Conservation (phyloP, 2,888 invertebrate species). For the Theristus sp. region DNA sequence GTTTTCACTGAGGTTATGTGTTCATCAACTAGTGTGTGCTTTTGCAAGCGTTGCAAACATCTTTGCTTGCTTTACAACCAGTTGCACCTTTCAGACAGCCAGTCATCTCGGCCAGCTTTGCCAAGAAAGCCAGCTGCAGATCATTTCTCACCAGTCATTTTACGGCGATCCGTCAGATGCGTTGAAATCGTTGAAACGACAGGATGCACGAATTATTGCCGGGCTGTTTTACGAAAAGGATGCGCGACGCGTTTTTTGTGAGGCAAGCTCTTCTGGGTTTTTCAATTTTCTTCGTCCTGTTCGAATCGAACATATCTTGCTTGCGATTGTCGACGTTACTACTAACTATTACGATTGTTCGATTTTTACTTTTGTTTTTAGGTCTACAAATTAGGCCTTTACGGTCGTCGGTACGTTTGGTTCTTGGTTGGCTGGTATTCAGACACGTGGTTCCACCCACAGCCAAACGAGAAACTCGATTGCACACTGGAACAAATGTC, state of each 20-base stretch:
- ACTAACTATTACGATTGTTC: no score
- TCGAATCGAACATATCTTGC: no score
- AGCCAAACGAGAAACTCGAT: constrained; percentile 55
- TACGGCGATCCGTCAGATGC: constrained; percentile 83
- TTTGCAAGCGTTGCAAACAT: no score
- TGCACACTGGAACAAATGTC: constrained; percentile 85
- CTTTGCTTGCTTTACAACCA: no score
- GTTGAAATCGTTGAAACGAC: constrained; percentile 57
- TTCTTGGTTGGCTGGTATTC: constrained; percentile 99
- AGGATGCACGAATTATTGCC: constrained; percentile 91
- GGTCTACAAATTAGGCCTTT: constrained; percentile 68
- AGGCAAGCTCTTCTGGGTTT: constrained; percentile 39
- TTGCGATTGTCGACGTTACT: no score
- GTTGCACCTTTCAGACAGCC: no score
- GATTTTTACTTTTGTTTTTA: no score
- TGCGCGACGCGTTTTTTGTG: constrained; percentile 83
- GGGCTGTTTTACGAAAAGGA: constrained; percentile 96
- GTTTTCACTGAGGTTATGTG: constrained; percentile 63
- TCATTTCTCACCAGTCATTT: constrained; percentile 87
- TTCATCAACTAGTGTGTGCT: not conserved
- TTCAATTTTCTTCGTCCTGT: not conserved
- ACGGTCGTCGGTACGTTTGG: constrained; percentile 92
- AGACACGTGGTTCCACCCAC: constrained; percentile 90
- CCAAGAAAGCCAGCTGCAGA: constrained; percentile 75
- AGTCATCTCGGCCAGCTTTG: constrained; percentile 87